Base-by-base conservation (phyloP, 2,888 invertebrate species). In the Venustoraphidia nigricollis region DNA sequence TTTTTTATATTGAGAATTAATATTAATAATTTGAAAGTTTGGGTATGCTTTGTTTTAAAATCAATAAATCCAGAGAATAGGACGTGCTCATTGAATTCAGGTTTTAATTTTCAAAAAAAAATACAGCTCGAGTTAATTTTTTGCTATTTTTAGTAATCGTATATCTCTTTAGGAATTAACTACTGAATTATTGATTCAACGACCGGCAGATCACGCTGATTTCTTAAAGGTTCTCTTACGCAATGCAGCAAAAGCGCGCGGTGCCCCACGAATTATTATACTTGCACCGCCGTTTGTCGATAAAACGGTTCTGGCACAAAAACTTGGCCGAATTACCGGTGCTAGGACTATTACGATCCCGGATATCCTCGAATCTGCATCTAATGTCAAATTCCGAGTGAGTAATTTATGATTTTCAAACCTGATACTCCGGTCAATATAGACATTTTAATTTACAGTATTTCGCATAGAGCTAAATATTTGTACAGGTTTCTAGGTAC, bases 191-290 rank as follows among this genome's bases (percentile, higher is more conserved):
- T 62, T 79, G 1, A 63, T 81, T 3, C 67, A 71, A 52, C 66
- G 76, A 53, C 81, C 82, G 0, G 68, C 65, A 14, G 81, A 82
- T 58, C 81, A 79, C 56, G 59, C 81, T 27, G 67, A 73, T 46
- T 80, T 77, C 54, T 67, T 80, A 60, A 79, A 79, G 57, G 66
- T 76, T 51, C 73, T 72, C 49, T 57, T 81, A 1, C 58, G 60
- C 27, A 70, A 69, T 42, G 71, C 73, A 9, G 59, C 68, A 10
- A 66, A 68, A 54, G 67, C 63, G 50, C 65, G 71, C 13, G 71
- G 72, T 54, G 69, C 70, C 8, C 61, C 74, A 0, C 69, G 75
- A 53, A 67, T 76, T 13, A 66, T 82, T 27, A 61, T 81, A 5
- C 51, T 81, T 9, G 64, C 76, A 4, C 66, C 76, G 1, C 73